These are phyloP conservation scores for Nylanderia fulva DNA, from an alignment of 1,140 invertebrate species.

Conservation along the genomic window DNA sequence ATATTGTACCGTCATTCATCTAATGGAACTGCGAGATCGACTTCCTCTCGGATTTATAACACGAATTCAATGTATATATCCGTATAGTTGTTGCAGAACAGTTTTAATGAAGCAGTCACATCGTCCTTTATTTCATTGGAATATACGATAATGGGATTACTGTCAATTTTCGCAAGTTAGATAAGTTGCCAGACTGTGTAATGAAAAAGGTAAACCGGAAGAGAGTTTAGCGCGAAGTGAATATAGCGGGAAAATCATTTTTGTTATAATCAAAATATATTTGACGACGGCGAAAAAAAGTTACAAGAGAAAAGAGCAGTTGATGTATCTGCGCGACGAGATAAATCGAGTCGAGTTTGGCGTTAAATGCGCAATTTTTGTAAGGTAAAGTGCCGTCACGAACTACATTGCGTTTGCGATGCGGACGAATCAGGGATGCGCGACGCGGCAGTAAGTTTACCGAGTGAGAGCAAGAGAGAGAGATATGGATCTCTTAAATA, in stretches of 20 bases:
- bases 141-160: background rate
- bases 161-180: background rate
- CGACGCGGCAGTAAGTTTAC: constrained; percentile 36
- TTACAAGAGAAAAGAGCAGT: background rate
- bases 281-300: background rate
- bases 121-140: constrained; percentile 2
- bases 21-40: background rate
- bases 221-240: background rate
- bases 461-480: background rate
- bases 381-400: constrained; percentile 1
- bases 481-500: constrained; percentile 51
- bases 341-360: constrained; percentile 20
- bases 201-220: background rate
- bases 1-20: background rate
- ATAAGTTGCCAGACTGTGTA: background rate
- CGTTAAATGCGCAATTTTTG: constrained; percentile 27
- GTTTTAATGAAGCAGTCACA: background rate
- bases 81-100: no score
- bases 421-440: constrained; percentile 27
- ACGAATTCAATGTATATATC: background rate
- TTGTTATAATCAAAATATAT: background rate
- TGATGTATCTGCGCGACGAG: background rate
- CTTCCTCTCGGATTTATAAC: background rate
- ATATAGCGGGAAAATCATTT: background rate
- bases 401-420: constrained; percentile 29